These are phyloP conservation scores for Tupiocoris notatus DNA, from an alignment of 2,888 invertebrate genomes.

Conservation along the genomic window DNA sequence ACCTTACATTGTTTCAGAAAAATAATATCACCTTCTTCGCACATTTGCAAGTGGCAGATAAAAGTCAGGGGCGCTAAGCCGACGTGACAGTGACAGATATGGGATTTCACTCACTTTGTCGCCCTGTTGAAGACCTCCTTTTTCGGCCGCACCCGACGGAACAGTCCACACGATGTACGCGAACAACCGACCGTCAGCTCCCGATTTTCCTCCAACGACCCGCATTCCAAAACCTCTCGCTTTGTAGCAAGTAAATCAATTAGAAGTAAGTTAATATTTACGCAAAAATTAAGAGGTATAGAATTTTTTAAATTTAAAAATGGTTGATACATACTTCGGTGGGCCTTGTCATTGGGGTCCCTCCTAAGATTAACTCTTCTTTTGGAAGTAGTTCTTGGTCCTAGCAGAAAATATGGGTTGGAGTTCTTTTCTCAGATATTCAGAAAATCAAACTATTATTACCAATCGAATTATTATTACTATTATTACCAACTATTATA, in stretches of 20 bases:
- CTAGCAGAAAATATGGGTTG: too few species aligned
- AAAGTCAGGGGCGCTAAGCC: not conserved
- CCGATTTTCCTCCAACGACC: constrained; percentile 88
- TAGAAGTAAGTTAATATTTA: too few species aligned
- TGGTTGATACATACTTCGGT: constrained; percentile 65
- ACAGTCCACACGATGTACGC: constrained; percentile 91
- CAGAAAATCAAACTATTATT: too few species aligned
- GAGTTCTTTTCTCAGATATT: too few species aligned
- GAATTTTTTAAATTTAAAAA: too few species aligned
- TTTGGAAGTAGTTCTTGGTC: constrained; percentile 57
- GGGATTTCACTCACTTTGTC: constrained; percentile 64
- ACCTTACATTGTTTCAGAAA: too few species aligned
- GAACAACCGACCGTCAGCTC: constrained; percentile 79
- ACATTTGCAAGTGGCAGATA: not conserved
- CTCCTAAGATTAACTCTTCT: constrained; percentile 71
- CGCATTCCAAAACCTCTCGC: constrained; percentile 92
- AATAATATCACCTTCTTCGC: too few species aligned
- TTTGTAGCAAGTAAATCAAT: too few species aligned
- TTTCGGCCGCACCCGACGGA: constrained; percentile 87
- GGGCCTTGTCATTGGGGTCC: constrained; percentile 80
- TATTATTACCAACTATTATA: too few species aligned
- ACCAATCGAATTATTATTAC: too few species aligned
- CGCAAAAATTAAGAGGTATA: too few species aligned
- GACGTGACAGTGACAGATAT: not conserved
- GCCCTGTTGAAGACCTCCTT: constrained; percentile 83